phyloP scores from a whole-genome alignment of 2,888 invertebrate genomes.

The Pandemis heparana region DNA sequence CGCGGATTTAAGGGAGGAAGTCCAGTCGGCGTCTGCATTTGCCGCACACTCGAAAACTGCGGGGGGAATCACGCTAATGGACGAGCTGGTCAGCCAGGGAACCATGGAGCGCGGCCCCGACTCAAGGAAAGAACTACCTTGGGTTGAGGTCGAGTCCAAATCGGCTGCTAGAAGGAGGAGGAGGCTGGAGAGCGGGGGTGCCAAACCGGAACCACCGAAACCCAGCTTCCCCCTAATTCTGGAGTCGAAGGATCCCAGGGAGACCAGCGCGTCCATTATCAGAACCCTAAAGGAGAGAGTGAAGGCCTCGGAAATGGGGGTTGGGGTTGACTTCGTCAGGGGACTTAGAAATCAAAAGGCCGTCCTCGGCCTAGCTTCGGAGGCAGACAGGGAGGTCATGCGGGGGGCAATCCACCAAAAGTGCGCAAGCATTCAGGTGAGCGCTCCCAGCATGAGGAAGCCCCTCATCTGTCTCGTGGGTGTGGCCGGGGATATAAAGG shows the following conservation, averaged over 20 bases:
- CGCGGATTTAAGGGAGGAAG: too few species aligned
- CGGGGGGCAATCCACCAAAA: background rate
- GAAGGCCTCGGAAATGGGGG: background rate
- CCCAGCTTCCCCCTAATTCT: background rate
- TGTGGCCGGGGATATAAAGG: background rate
- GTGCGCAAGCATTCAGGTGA: background rate
- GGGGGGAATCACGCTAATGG: background rate
- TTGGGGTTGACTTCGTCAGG: background rate
- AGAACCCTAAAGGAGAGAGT: background rate
- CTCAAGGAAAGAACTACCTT: background rate
- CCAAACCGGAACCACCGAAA: background rate
- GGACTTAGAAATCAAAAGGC: slow-evolving; percentile 1
- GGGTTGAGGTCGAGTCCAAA: background rate
- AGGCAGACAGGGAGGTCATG: background rate
- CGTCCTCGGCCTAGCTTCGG: background rate
- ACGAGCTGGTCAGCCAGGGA: background rate
- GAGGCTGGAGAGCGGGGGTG: background rate
- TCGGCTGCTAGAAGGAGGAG: background rate
- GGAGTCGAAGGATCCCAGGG: background rate
- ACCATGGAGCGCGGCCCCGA: too few species aligned
- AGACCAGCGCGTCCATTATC: background rate
- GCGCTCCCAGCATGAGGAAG: background rate
- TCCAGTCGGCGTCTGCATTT: too few species aligned
- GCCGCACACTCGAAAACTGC: too few species aligned
- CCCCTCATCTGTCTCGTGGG: background rate